phyloP scores from a whole-genome alignment of 2,797 vertebrate genomes.

The Synanceia verrucosa region DNA sequence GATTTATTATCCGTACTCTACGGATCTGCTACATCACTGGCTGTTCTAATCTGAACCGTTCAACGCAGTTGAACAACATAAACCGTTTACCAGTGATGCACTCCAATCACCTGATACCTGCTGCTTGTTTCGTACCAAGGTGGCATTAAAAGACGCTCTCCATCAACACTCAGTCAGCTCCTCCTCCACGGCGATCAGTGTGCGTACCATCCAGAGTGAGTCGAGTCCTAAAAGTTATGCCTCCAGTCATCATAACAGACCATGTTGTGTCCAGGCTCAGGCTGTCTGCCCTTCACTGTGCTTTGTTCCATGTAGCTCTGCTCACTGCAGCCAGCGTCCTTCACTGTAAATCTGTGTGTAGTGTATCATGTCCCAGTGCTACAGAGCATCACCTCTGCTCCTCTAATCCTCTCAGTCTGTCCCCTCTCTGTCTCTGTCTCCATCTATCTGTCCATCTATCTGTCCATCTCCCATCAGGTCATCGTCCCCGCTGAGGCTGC shows the following conservation, averaged over 20 bases:
- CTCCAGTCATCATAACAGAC: background rate
- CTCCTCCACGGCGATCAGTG: too few relatives aligned
- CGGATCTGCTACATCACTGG: background rate
- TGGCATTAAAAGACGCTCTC: background rate
- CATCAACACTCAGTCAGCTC: too few relatives aligned
- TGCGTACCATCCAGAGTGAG: too few relatives aligned
- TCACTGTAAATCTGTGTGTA: conserved; percentile 37
- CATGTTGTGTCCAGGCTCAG: too few relatives aligned
- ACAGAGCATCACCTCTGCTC: conserved; percentile 69
- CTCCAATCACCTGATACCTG: too few relatives aligned
- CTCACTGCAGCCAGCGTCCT: conserved; percentile 14
- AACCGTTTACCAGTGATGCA: too few relatives aligned
- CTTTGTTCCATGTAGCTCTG: background rate
- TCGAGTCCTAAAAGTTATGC: too few relatives aligned
- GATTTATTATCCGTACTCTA: background rate
- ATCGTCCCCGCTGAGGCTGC: conserved; percentile 46
- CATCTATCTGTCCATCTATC: conserved; percentile 65
- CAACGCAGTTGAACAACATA: too few relatives aligned
- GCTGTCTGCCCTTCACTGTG: conserved; percentile 5
- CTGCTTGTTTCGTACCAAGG: background rate
- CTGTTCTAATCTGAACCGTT: too few relatives aligned
- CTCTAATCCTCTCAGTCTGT: conserved; percentile 66
- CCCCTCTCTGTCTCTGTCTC: conserved; percentile 52
- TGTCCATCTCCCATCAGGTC: conserved; percentile 72
- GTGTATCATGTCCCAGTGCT: conserved; percentile 65